Percentiles rank a stretch among this genome's conserved stretches.
Evolutionary conservation across 2,113 vertebrate genomes (phyloP).

Genomic region (Upupa epops): DNA sequence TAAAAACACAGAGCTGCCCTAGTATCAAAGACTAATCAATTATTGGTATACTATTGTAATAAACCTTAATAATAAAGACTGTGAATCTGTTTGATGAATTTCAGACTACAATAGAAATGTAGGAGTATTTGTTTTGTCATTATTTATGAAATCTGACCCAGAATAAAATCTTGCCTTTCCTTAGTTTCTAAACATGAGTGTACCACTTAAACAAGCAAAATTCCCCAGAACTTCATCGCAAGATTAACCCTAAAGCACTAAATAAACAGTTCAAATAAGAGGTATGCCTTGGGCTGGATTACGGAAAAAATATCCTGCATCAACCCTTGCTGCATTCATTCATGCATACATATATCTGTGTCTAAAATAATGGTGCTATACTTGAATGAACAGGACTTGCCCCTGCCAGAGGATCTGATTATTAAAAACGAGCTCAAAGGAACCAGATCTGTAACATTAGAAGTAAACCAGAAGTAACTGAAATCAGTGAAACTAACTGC

Average conservation of each 20-base stretch:
- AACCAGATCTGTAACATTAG: background rate
- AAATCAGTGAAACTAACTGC: background rate
- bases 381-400: background rate
- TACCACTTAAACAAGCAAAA: background rate
- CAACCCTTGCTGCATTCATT: background rate
- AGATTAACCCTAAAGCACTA: background rate
- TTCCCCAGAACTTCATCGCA: background rate
- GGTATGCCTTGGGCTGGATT: background rate
- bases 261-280: background rate
- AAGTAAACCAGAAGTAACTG: background rate
- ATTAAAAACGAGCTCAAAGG: background rate
- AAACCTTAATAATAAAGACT: background rate
- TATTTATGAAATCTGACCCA: background rate
- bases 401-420: background rate
- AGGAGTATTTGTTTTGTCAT: background rate
- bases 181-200: background rate
- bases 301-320: background rate
- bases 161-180: background rate
- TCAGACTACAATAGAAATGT: background rate
- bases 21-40: background rate
- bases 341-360: background rate
- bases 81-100: background rate
- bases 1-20: background rate
- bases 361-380: background rate
- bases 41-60: background rate